A percentile compares a stretch with the other conserved stretches of the same genome.
These are phyloP conservation scores for Dynastes maya DNA, from an alignment of 2,888 invertebrate genomes.

Conservation along the genomic window DNA sequence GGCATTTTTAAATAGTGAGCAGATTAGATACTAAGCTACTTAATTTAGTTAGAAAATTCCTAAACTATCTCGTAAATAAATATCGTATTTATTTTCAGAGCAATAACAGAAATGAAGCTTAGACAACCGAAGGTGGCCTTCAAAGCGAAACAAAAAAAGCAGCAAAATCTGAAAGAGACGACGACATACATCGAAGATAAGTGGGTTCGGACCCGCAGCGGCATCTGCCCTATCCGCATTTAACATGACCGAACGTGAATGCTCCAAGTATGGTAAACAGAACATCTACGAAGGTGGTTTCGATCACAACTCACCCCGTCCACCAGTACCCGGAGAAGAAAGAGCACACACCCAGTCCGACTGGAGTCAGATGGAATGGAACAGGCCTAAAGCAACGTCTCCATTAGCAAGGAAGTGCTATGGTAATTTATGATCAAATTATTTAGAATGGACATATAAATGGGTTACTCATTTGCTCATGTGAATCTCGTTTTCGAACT, in stretches of 20 bases:
- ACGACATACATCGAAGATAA: conserved; percentile 39
- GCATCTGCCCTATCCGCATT: conserved; percentile 56
- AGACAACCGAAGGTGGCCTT: conserved; percentile 52
- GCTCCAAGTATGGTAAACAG: conserved; percentile 53
- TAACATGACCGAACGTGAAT: conserved; percentile 65
- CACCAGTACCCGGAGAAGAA: conserved; percentile 88
- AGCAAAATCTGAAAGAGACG: conserved; percentile 29
- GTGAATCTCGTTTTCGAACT: too few relatives aligned
- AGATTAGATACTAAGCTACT: too few relatives aligned
- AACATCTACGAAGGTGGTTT: conserved; percentile 64
- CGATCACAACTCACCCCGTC: conserved; percentile 83
- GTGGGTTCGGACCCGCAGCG: conserved; percentile 56
- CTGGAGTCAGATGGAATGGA: conserved; percentile 63
- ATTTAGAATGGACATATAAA: background rate
- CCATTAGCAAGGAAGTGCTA: conserved; percentile 60
- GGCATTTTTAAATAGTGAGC: too few relatives aligned
- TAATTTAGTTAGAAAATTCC: too few relatives aligned
- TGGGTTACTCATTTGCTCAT: too few relatives aligned
- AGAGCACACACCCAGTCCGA: conserved; percentile 67
- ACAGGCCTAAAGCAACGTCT: conserved; percentile 63
- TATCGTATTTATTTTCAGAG: conserved; percentile 59
- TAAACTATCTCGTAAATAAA: background rate
- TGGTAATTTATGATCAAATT: conserved; percentile 57
- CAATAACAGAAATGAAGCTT: conserved; percentile 64
- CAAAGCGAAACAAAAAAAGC: conserved; percentile 45